A percentile compares a stretch with the other conserved stretches of the same genome.
Conservation (phyloP, 2,113 vertebrate species). For the Aleadryas rufinucha region DNA sequence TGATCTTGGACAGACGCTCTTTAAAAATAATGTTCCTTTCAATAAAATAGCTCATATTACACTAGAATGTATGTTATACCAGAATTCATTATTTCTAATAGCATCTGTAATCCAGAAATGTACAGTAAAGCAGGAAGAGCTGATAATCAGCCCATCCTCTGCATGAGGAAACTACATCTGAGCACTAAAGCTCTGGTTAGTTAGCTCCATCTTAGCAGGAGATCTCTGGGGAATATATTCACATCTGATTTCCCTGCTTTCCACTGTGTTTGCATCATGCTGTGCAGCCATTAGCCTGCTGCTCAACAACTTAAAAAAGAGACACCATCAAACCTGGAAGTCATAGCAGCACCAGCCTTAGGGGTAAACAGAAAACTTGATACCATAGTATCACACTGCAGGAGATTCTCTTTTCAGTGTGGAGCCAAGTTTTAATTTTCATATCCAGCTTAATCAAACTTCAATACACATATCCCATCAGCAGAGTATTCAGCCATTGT, state of each 20-base stretch:
- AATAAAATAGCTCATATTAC: neutral
- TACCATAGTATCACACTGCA: constrained; percentile 58
- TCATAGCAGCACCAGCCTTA: constrained; percentile 74
- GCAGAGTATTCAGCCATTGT: neutral
- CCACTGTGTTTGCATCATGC: constrained; percentile 69
- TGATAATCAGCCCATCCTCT: constrained; percentile 56
- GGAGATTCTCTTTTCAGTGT: constrained; percentile 50
- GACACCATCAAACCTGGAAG: constrained; percentile 73
- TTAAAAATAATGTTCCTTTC: neutral
- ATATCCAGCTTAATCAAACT: constrained; percentile 59
- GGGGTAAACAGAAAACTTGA: constrained; percentile 79
- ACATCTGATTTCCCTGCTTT: constrained; percentile 70
- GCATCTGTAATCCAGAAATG: constrained; percentile 60
- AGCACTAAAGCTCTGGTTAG: constrained; percentile 62
- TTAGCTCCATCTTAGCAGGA: constrained; percentile 71
- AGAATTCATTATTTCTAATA: constrained; percentile 62
- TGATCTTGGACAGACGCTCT: neutral
- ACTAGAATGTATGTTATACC: neutral
- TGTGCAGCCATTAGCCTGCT: constrained; percentile 79
- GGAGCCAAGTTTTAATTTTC: constrained; percentile 63
- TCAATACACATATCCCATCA: constrained; percentile 43
- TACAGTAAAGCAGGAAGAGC: constrained; percentile 50
- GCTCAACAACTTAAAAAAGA: constrained; percentile 71
- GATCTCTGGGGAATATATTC: constrained; percentile 72
- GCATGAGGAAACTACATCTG: constrained; percentile 35